Conservation (phyloP, 53 echinoderm and acorn worm genomes). For the Mesocentrotus franciscanus region DNA sequence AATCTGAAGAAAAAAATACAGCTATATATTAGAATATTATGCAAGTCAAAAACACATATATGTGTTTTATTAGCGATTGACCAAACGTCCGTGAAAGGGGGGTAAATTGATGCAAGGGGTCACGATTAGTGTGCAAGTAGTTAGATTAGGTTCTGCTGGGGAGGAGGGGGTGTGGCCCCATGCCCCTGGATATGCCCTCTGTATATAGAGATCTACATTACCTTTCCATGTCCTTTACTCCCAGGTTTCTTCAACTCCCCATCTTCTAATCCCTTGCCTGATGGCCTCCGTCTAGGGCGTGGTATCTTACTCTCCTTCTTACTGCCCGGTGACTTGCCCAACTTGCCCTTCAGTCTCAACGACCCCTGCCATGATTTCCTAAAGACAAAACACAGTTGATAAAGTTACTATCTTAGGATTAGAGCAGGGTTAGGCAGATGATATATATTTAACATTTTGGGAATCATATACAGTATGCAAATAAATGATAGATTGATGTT, state of each 20-base stretch:
- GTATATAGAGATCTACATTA: not conserved
- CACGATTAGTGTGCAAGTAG: too few species aligned
- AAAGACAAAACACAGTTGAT: not conserved
- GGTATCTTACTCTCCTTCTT: constrained; percentile 57
- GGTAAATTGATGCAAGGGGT: too few species aligned
- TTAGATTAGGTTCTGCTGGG: too few species aligned
- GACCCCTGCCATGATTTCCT: constrained; percentile 62
- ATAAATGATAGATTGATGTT: too few species aligned
- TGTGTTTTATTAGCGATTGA: too few species aligned
- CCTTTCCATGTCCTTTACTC: constrained; percentile 28
- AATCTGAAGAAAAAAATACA: too few species aligned
- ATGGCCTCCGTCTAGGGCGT: constrained; percentile 37
- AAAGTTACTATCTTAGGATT: not conserved
- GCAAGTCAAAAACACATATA: too few species aligned
- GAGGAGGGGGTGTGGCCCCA: too few species aligned
- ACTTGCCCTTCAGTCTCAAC: constrained; percentile 33
- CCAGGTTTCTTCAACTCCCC: constrained; percentile 25
- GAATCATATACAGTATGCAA: not conserved
- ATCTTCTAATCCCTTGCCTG: constrained; percentile 4
- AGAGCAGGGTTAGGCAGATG: not conserved
- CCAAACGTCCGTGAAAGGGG: too few species aligned
- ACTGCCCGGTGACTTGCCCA: constrained; percentile 43
- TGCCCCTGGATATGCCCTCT: too few species aligned
- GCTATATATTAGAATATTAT: too few species aligned
- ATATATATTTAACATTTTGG: not conserved